phyloP scores from a whole-genome alignment of 1,140 invertebrate species.

The Gonioctena quinquepunctata region DNA sequence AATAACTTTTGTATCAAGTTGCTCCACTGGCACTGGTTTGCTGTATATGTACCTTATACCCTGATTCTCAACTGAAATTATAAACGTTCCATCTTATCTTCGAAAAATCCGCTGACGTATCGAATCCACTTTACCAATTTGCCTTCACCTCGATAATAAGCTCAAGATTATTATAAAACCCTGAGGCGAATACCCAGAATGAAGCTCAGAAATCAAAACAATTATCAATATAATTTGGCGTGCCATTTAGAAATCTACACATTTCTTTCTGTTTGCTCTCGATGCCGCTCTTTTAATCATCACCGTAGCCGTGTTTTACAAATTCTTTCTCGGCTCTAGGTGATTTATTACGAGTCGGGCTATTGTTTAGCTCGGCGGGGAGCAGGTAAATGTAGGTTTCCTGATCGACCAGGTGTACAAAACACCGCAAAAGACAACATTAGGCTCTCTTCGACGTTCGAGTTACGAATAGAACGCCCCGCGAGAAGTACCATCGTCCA shows the following conservation, averaged over 20 bases:
- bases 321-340: slow-evolving; percentile 21
- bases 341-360: slow-evolving; percentile 34
- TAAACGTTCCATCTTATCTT: too few relatives aligned
- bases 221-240: slow-evolving; percentile 2
- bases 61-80: too few relatives aligned
- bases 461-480: neutral
- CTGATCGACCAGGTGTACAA: slow-evolving; percentile 33
- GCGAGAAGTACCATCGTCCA: neutral
- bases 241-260: slow-evolving; percentile 10
- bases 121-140: neutral
- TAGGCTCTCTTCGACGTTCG: neutral
- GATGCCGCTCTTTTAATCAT: slow-evolving; percentile 20
- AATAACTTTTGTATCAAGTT: too few relatives aligned
- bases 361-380: slow-evolving; percentile 37
- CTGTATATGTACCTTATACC: too few relatives aligned
- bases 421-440: slow-evolving; percentile 15
- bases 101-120: neutral
- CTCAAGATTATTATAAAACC: neutral
- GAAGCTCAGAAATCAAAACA: neutral
- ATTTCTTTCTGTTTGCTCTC: slow-evolving; percentile 11
- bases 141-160: neutral
- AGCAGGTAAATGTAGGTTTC: slow-evolving; percentile 40
- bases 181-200: neutral
- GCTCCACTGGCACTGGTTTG: too few relatives aligned
- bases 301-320: slow-evolving; percentile 22